Percentiles rank a stretch among this genome's conserved stretches.
These are phyloP conservation scores for Linnaemya vulpina DNA, from an alignment of 2,888 invertebrate species.

Conservation along the genomic window DNA sequence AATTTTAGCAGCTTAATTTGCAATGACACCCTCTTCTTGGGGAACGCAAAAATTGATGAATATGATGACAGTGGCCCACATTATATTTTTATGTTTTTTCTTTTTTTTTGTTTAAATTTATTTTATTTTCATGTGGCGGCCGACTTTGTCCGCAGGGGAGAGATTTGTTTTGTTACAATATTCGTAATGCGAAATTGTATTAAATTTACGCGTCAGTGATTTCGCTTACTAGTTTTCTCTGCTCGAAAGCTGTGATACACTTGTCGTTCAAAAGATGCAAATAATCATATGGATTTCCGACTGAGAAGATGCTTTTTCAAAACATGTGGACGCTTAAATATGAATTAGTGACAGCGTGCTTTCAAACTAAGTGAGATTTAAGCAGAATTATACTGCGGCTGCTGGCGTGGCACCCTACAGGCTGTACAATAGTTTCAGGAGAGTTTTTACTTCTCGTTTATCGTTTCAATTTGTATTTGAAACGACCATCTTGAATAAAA, in stretches of 20 bases:
- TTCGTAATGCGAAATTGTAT: slow-evolving; percentile 64
- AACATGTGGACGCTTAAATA: slow-evolving; percentile 28
- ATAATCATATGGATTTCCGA: slow-evolving; percentile 41
- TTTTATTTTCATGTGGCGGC: slow-evolving; percentile 2
- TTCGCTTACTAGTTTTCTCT: slow-evolving; percentile 25
- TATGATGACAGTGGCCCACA: slow-evolving; percentile 65
- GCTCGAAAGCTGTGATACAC: slow-evolving; percentile 27
- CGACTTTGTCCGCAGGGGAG: not conserved
- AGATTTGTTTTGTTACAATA: slow-evolving; percentile 17
- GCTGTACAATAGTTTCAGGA: not conserved
- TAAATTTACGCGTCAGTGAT: slow-evolving; percentile 63
- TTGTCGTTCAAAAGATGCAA: slow-evolving; percentile 35
- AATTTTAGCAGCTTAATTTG: slow-evolving; percentile 35
- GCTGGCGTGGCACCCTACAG: slow-evolving; percentile 27
- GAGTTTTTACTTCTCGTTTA: no score
- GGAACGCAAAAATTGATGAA: slow-evolving; percentile 45
- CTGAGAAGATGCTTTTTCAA: slow-evolving; percentile 14
- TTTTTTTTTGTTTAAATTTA: not conserved
- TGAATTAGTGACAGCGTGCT: slow-evolving; percentile 41
- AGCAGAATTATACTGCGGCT: slow-evolving; percentile 1
- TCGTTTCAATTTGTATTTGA: no score
- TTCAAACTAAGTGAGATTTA: slow-evolving; percentile 45
- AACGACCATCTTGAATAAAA: no score
- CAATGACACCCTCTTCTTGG: slow-evolving; percentile 53
- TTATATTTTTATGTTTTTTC: slow-evolving; percentile 8